Percentiles rank a stretch among this genome's conserved stretches.
These are phyloP conservation scores for Cybosia mesomella DNA, from an alignment of 2,888 invertebrate species.

Conservation along the genomic window DNA sequence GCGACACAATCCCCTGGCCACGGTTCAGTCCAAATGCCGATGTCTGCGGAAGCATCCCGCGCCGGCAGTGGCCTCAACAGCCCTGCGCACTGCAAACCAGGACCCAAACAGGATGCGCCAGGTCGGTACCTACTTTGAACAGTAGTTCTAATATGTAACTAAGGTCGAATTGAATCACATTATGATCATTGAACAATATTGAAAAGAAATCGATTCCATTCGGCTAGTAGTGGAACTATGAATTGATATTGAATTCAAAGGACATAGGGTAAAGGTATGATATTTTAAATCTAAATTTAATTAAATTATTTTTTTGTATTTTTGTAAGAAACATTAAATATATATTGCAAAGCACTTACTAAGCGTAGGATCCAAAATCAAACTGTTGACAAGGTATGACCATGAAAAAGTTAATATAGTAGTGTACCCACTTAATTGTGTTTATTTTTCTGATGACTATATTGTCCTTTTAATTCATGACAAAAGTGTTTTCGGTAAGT, in stretches of 20 bases:
- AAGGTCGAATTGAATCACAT: slow-evolving; percentile 8
- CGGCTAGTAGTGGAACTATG: not conserved
- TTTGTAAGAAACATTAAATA: too few species aligned
- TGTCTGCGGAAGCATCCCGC: slow-evolving; percentile 83
- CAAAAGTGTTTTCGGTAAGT: slow-evolving; percentile 60
- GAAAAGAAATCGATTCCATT: slow-evolving; percentile 15
- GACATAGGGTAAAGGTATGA: slow-evolving; percentile 22
- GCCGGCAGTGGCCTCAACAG: slow-evolving; percentile 82
- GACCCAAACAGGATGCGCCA: slow-evolving; percentile 80
- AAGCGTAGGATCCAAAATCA: not conserved
- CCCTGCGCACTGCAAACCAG: slow-evolving; percentile 81
- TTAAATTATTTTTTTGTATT: not conserved
- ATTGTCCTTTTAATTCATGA: slow-evolving; percentile 58
- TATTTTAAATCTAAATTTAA: too few species aligned
- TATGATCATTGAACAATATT: not conserved
- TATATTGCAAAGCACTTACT: not conserved
- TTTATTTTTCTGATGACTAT: not conserved
- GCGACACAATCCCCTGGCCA: slow-evolving; percentile 80
- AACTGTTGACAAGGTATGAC: not conserved
- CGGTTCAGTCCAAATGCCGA: slow-evolving; percentile 79
- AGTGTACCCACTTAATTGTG: not conserved
- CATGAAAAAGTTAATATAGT: not conserved
- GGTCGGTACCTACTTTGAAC: slow-evolving; percentile 64
- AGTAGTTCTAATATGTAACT: not conserved
- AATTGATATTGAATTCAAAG: slow-evolving; percentile 45